phyloP scores from a whole-genome alignment of 2,797 vertebrate genomes.

The Halcyon badia region DNA sequence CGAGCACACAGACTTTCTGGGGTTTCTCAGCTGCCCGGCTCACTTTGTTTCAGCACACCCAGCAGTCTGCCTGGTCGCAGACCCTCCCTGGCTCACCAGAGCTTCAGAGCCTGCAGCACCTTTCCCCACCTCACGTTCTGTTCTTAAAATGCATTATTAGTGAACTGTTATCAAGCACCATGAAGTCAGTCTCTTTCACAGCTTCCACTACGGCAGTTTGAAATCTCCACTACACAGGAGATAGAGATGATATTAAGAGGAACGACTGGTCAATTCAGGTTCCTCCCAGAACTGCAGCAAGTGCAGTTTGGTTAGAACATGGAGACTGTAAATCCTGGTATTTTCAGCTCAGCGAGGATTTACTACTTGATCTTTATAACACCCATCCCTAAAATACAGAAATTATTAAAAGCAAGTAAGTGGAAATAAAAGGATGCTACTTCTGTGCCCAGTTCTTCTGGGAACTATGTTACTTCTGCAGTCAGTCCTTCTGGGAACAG shows the following conservation, averaged over 20 bases:
- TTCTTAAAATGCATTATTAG: fast-evolving
- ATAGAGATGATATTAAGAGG: not conserved
- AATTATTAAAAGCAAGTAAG: constrained; percentile 5
- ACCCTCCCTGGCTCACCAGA: not conserved
- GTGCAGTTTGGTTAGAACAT: not conserved
- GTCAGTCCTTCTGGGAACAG: constrained; percentile 31
- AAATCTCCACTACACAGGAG: fast-evolving
- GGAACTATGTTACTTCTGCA: constrained; percentile 29
- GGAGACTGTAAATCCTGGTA: not conserved
- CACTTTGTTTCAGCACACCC: not conserved
- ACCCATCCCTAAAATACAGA: not conserved
- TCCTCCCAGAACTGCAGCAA: not conserved
- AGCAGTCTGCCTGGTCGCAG: not conserved
- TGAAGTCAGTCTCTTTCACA: not conserved
- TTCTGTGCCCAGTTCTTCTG: constrained; percentile 33
- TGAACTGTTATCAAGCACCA: not conserved
- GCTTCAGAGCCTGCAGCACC: not conserved
- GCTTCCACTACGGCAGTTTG: fast-evolving
- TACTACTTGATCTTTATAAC: not conserved
- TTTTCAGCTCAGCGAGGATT: not conserved
- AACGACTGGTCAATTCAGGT: not conserved
- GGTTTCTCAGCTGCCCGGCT: not conserved
- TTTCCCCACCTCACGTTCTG: fast-evolving
- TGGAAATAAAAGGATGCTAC: constrained; percentile 9
- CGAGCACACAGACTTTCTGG: fast-evolving